A percentile compares a stretch with the other conserved stretches of the same genome.
These are phyloP conservation scores for Drusus annulatus DNA, from an alignment of 1,140 invertebrate species.

Conservation along the genomic window DNA sequence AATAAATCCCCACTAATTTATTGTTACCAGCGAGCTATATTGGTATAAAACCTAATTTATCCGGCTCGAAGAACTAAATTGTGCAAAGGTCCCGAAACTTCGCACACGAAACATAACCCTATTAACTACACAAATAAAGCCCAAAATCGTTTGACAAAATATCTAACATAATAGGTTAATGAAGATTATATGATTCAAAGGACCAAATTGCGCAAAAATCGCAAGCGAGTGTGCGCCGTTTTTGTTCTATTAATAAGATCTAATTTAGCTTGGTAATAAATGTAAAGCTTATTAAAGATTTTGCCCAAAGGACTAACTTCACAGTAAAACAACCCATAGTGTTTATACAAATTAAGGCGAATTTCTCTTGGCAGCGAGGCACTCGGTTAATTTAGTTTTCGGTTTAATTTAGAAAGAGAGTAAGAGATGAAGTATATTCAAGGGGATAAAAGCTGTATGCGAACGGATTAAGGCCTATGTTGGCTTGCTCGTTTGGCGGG, in stretches of 20 bases:
- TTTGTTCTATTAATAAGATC: neutral
- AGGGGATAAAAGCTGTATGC: neutral
- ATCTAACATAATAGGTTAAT: no score
- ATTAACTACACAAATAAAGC: no score
- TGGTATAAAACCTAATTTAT: slow-evolving; percentile 57
- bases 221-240: neutral
- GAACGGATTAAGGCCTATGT: neutral
- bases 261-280: no score
- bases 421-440: neutral
- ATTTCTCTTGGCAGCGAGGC: neutral
- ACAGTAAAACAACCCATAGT: slow-evolving; percentile 8
- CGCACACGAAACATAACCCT: no score
- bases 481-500: neutral
- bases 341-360: neutral
- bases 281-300: no score
- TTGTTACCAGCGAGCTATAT: slow-evolving; percentile 54
- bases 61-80: neutral
- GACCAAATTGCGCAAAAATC: slow-evolving; percentile 5
- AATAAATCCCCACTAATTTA: slow-evolving; percentile 59
- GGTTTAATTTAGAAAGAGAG: neutral
- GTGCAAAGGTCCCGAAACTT: no score
- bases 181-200: no score
- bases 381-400: neutral
- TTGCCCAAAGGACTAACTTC: neutral
- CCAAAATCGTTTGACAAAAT: no score